These are phyloP conservation scores for Bambusicola thoracicus DNA, from an alignment of 2,113 vertebrate species.

Conservation along the genomic window DNA sequence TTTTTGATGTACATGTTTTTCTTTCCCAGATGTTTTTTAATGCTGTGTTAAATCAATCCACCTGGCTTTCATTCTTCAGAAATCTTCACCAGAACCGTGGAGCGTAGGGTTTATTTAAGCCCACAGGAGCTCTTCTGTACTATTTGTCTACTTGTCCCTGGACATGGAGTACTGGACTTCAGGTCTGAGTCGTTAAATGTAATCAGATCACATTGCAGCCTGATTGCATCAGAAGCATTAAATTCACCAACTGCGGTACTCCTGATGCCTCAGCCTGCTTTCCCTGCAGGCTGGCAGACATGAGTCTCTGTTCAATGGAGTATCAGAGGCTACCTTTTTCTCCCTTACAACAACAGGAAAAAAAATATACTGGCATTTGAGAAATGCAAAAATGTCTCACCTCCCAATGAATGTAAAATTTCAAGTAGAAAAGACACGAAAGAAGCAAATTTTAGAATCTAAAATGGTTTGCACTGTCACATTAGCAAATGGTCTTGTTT, in stretches of 20 bases:
- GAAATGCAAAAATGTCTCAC: not conserved
- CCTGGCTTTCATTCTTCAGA: not conserved
- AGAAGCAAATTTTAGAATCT: not conserved
- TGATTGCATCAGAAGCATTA: constrained; percentile 42
- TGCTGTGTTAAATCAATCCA: constrained; percentile 27
- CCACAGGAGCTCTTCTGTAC: not conserved
- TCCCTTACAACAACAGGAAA: not conserved
- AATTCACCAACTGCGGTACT: constrained; percentile 6
- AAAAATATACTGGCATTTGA: not conserved
- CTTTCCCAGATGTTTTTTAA: constrained; percentile 41
- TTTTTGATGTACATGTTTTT: constrained; percentile 30
- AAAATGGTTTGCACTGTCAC: not conserved
- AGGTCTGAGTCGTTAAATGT: constrained; percentile 33
- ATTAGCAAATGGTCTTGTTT: not conserved
- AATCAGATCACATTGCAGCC: constrained; percentile 7
- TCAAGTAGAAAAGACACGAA: not conserved
- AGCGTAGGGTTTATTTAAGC: not conserved
- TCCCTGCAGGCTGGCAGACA: not conserved
- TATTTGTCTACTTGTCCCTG: constrained; percentile 31
- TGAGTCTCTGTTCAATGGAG: not conserved
- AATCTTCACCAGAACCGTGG: constrained; percentile 7
- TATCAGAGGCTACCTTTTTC: not conserved
- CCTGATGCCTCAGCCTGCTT: constrained; percentile 16
- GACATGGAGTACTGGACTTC: constrained; percentile 31
- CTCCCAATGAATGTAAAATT: not conserved